A percentile compares a stretch with the other conserved stretches of the same genome.
These are phyloP conservation scores for Bombus confusus DNA, from an alignment of 1,140 invertebrate species.

Conservation along the genomic window DNA sequence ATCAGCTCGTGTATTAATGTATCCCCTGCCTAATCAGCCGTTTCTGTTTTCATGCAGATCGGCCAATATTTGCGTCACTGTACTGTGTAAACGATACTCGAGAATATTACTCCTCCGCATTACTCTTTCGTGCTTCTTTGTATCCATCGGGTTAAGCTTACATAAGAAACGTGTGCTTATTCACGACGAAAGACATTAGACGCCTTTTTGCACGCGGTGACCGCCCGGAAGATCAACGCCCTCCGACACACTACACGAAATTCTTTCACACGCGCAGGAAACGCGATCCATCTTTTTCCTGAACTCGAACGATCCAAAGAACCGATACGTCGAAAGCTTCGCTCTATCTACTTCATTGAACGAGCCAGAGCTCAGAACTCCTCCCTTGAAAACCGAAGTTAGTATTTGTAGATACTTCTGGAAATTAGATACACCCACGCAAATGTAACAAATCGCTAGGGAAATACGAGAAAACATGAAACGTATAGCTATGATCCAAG, in stretches of 20 bases:
- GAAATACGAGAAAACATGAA: neutral
- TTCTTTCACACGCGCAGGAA: neutral
- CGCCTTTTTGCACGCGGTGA: slow-evolving; percentile 23
- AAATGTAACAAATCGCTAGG: neutral
- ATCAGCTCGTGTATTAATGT: slow-evolving; percentile 5
- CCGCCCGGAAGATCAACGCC: slow-evolving; percentile 36
- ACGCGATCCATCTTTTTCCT: neutral
- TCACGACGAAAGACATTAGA: slow-evolving; percentile 20
- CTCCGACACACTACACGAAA: neutral
- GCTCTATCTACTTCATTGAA: too few species aligned
- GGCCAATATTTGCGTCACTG: slow-evolving; percentile 31
- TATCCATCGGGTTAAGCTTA: neutral
- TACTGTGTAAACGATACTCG: neutral
- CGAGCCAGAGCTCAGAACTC: neutral
- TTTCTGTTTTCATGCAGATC: slow-evolving; percentile 19
- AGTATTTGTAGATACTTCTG: neutral
- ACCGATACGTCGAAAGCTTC: neutral
- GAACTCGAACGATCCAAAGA: neutral
- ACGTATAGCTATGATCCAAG: neutral
- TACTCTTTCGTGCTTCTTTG: neutral
- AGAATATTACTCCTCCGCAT: slow-evolving; percentile 1
- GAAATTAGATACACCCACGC: neutral
- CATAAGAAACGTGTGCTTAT: slow-evolving; percentile 12
- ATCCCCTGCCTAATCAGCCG: slow-evolving; percentile 34
- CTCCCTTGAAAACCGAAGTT: neutral